These are phyloP conservation scores for Polypterus bichir DNA, from an alignment of 2,113 vertebrate genomes.

Conservation along the genomic window DNA sequence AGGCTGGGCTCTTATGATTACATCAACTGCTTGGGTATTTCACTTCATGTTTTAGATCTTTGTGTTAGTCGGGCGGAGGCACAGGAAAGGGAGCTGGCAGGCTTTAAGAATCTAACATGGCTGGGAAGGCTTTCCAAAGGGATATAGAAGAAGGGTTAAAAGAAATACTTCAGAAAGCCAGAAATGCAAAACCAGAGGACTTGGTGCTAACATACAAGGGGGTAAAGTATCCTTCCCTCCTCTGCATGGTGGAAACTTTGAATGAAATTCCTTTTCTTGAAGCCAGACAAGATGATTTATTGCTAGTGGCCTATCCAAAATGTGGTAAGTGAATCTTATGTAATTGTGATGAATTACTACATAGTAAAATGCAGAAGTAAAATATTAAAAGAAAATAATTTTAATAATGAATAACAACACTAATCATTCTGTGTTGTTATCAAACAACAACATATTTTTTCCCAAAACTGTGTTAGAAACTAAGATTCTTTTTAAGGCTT, in stretches of 20 bases:
- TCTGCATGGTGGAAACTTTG: slow-evolving; percentile 41
- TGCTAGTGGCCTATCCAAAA: slow-evolving; percentile 61
- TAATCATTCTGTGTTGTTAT: neutral
- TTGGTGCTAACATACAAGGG: slow-evolving; percentile 45
- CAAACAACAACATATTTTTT: neutral
- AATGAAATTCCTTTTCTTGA: slow-evolving; percentile 35
- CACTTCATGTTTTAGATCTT: no score
- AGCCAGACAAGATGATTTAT: slow-evolving; percentile 47
- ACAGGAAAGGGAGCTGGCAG: no score
- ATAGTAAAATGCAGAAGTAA: no score
- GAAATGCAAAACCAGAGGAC: slow-evolving; percentile 30
- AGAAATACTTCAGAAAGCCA: neutral
- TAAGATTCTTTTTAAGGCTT: slow-evolving; percentile 23
- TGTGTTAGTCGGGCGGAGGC: no score
- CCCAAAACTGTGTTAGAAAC: neutral
- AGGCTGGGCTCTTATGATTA: no score
- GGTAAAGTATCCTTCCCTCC: slow-evolving; percentile 39
- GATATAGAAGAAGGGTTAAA: no score
- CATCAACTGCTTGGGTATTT: no score
- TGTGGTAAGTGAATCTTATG: slow-evolving; percentile 45
- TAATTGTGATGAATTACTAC: neutral
- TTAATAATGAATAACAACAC: neutral
- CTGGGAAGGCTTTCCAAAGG: neutral
- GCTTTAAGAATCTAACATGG: neutral
- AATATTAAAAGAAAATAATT: neutral